phyloP scores from a whole-genome alignment of 2,113 vertebrate genomes.

The Cryptomyrus ogoouensis region DNA sequence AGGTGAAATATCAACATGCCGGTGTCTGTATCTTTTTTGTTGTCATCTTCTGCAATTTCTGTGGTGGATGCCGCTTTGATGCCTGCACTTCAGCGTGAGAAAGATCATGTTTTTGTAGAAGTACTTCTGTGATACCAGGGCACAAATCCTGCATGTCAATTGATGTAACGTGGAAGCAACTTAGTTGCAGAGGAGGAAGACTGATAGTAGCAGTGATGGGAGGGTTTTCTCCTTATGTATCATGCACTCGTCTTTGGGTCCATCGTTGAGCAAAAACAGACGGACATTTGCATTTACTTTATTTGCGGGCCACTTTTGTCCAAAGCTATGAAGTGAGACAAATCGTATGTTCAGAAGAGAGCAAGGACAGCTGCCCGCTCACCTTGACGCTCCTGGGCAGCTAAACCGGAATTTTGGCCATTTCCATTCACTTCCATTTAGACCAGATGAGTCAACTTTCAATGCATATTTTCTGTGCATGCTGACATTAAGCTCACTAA shows the following conservation, averaged over 20 bases:
- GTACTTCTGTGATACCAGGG: background rate
- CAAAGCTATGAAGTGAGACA: no score
- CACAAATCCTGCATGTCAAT: background rate
- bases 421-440: background rate
- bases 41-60: background rate
- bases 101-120: background rate
- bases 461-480: background rate
- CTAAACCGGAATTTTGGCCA: background rate
- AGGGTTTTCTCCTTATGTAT: background rate
- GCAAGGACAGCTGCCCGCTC: background rate
- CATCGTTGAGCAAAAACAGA: background rate
- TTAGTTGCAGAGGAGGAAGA: background rate
- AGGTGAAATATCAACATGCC: background rate
- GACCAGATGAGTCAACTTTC: background rate
- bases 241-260: background rate
- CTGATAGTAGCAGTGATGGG: background rate
- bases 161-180: background rate
- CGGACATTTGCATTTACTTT: background rate
- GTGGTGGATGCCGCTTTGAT: background rate
- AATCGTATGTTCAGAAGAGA: background rate
- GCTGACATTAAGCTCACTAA: background rate
- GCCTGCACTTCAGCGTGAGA: background rate
- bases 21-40: background rate
- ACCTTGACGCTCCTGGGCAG: background rate
- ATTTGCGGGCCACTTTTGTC: background rate